A percentile compares a stretch with the other conserved stretches of the same genome.
Evolutionary conservation across 1,140 invertebrate genomes (phyloP).

Genomic region (Triops longicaudatus): DNA sequence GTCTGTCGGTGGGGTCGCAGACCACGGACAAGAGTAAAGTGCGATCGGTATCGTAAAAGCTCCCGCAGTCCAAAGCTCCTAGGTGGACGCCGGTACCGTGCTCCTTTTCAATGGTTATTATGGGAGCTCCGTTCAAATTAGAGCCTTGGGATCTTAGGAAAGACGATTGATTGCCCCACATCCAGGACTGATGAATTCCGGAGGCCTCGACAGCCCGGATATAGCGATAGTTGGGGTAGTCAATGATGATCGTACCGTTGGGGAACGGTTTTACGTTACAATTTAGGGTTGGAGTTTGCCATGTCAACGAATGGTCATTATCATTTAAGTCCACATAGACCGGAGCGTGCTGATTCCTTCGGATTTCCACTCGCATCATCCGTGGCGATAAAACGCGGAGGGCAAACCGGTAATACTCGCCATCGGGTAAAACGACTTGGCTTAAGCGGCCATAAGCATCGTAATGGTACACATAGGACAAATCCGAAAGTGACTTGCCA

Average conservation of each 20-base stretch:
- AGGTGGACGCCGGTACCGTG: not conserved
- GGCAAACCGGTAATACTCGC: conserved; percentile 69
- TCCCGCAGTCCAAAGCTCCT: conserved; percentile 42
- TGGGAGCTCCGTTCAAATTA: conserved; percentile 1
- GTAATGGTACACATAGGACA: conserved; percentile 78
- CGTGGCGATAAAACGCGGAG: conserved; percentile 43
- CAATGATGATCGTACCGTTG: not conserved
- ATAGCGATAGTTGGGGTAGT: conserved; percentile 5
- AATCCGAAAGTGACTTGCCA: conserved; percentile 51
- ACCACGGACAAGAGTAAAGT: conserved; percentile 71
- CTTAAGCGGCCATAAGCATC: conserved; percentile 74
- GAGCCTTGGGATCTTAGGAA: not conserved
- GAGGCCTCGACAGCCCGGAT: not conserved
- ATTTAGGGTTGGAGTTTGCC: conserved; percentile 74
- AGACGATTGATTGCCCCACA: conserved; percentile 4
- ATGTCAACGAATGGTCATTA: conserved; percentile 83
- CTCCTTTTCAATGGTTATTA: not conserved
- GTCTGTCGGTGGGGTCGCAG: conserved; percentile 77
- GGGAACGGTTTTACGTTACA: conserved; percentile 41
- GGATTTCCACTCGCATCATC: not conserved
- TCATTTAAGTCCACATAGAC: conserved; percentile 73
- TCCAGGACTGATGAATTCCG: not conserved
- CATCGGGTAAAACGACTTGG: conserved; percentile 76
- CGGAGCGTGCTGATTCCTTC: conserved; percentile 75
- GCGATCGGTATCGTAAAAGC: conserved; percentile 73